Evolutionary conservation across 2,888 invertebrate species (phyloP), one percentile per base, ranked within the genome.

Genomic region (Acrobasis repandana): DNA sequence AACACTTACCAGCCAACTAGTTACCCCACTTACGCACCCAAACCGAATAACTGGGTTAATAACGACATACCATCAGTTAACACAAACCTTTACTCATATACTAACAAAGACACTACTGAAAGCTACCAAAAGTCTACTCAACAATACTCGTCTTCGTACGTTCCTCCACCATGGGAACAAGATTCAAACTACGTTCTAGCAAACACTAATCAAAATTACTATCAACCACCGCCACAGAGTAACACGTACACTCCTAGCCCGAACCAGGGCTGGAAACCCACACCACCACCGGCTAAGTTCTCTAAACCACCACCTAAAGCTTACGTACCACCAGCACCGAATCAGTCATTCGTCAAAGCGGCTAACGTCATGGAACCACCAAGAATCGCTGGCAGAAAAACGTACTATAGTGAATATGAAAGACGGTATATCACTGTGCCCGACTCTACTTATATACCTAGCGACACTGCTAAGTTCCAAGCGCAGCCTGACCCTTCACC

Each of bases 131-230:
- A 80, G 58, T 72, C 82, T n/a, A 71, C 82, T 58, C 86, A 86
- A 59, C 82, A 86, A 61, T 83, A 83, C 66, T 82, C 88, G 20
- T 82, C 90, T 11, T 84, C 87, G 33, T 92, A 92, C 63, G 89
- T 92, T 8, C 92, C 92, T 61, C 92, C 92, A 47, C 92, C 92
- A 11, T 92, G 92, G 92, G 92, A 92, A 70, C 91, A 91, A 65
- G 90, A 90, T 64, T 73, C 84, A 15, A 79, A 75, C 50, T 91
- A 90, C 62, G 79, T 81, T 43, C 71, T 79, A n/a, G 81, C 83
- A 49, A 80, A 75, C 47, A 73, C 78, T 56, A 77, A 76, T 43
- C 83, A 85, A 65, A 83, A 76, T 58, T 85, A 78, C 64, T 88
- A 84, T 57, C 83, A 88, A 68, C 78, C 86, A 38, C 75, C 84